These are phyloP conservation scores for Xiphophorus hellerii DNA, from an alignment of 2,113 vertebrate species.

Conservation along the genomic window DNA sequence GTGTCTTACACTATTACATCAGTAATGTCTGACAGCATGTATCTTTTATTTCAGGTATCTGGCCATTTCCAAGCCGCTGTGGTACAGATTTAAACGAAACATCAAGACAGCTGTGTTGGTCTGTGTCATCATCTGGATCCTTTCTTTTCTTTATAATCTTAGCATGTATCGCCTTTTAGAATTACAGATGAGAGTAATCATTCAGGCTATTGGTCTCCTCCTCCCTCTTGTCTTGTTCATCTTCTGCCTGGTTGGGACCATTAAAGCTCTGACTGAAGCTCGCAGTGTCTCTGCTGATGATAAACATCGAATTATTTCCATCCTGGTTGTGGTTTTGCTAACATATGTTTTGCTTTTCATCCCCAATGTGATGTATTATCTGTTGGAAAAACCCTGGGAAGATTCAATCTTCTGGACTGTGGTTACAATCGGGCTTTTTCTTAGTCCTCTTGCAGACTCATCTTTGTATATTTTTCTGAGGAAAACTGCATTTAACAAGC, in stretches of 20 bases:
- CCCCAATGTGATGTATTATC: not conserved
- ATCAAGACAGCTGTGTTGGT: not conserved
- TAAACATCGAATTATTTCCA: conserved; percentile 2
- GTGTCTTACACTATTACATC: fast-evolving
- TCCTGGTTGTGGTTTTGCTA: conserved; percentile 6
- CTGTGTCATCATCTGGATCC: not conserved
- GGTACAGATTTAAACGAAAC: conserved; percentile 13
- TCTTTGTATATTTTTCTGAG: no score
- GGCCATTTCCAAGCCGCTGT: conserved; percentile 1
- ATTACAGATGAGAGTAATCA: no score
- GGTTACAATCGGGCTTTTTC: no score
- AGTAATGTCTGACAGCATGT: not conserved
- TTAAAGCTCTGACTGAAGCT: conserved; percentile 1
- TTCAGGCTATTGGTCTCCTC: not conserved
- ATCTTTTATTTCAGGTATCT: conserved; percentile 6
- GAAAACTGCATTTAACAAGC: no score
- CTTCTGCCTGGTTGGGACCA: conserved; percentile 11
- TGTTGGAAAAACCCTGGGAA: not conserved
- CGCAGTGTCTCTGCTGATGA: not conserved
- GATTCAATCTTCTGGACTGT: no score
- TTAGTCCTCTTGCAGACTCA: no score
- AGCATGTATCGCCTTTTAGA: fast-evolving
- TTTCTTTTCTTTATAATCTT: not conserved
- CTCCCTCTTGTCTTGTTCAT: conserved; percentile 14
- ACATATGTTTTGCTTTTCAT: conserved; percentile 12